Evolutionary conservation across 2,113 vertebrate species (phyloP), one percentile per base, ranked within the genome.

Genomic region (Fulica atra): DNA sequence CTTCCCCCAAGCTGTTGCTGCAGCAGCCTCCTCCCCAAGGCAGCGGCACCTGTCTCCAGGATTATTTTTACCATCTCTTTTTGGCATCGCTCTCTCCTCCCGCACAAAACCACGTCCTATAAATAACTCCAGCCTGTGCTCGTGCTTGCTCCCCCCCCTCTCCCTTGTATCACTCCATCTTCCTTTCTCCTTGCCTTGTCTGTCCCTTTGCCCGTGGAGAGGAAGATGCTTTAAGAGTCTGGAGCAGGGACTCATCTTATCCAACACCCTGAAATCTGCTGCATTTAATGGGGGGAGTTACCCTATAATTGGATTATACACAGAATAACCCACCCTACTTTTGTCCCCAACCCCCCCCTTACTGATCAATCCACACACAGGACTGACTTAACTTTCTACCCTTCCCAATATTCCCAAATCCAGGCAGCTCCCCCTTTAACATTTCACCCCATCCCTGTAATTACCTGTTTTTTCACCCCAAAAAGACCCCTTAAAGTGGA

Each of bases 21-120:
- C 63, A 83, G 77, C 92, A 82, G 90, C 71, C 57, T 80, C 87
- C 81, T 95, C 93, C 92, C 82, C 86, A 31, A 48, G 86, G 96
- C 94, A 84, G 64, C 13, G 6, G 91, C 90, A 93, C 95, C 96
- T 97, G 95, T 85, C 94, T 95, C 76, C 21, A 13, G 95, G 86
- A 96, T 94, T 96, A 97, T 97, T 97, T 96, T 96, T 92, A 86
- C 96, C 83, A 46, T 91, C 96, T 81, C 91, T 90, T 94, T 93
- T 95, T 97, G 95, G 95, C 94, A 89, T 60, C 50, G 4, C 65
- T 92, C 24, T 73, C 93, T 95, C 94, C 93, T 94, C 91, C 90
- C 38, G 81, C 92, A 94, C 92, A 64, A 91, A 86, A 35, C 79
- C 91, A 2, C 5, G 8, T 51, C 93, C 96, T 97, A 97, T 94